A percentile compares a stretch with the other conserved stretches of the same genome.
Conservation (phyloP, 2,113 vertebrate genomes). For the Ariopsis seemanni region DNA sequence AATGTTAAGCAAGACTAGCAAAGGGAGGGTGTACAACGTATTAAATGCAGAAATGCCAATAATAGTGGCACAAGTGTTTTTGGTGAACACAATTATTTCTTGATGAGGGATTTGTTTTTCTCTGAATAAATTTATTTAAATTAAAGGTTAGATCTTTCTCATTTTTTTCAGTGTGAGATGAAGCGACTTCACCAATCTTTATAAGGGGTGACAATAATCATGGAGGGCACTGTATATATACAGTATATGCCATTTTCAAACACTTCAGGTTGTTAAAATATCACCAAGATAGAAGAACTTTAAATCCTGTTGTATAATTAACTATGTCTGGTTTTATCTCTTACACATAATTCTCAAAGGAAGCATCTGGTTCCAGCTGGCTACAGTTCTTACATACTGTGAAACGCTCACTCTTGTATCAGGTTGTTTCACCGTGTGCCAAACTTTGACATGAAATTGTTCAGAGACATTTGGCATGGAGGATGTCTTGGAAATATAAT, state of each 20-base stretch:
- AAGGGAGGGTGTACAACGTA: too few species aligned
- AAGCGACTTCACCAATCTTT: too few species aligned
- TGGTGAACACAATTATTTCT: too few species aligned
- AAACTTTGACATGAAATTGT: neutral
- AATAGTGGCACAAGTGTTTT: too few species aligned
- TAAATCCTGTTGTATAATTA: slow-evolving; percentile 28
- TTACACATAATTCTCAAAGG: neutral
- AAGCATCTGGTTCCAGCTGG: neutral
- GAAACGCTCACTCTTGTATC: neutral
- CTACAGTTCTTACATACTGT: neutral
- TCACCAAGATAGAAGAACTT: slow-evolving; percentile 4
- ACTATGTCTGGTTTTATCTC: neutral
- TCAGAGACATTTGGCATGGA: neutral
- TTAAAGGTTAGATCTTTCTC: too few species aligned
- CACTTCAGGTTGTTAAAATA: neutral
- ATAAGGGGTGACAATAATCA: too few species aligned
- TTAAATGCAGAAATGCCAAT: too few species aligned
- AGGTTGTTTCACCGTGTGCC: neutral
- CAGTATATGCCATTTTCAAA: neutral
- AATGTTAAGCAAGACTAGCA: too few species aligned
- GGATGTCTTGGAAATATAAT: neutral
- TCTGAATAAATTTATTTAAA: too few species aligned
- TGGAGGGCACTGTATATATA: too few species aligned
- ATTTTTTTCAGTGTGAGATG: too few species aligned
- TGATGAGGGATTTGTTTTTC: too few species aligned